Conservation (phyloP, 30 jellyfish, hydroid and myxozoan species). For the Hydractinia symbiolongicarpus region DNA sequence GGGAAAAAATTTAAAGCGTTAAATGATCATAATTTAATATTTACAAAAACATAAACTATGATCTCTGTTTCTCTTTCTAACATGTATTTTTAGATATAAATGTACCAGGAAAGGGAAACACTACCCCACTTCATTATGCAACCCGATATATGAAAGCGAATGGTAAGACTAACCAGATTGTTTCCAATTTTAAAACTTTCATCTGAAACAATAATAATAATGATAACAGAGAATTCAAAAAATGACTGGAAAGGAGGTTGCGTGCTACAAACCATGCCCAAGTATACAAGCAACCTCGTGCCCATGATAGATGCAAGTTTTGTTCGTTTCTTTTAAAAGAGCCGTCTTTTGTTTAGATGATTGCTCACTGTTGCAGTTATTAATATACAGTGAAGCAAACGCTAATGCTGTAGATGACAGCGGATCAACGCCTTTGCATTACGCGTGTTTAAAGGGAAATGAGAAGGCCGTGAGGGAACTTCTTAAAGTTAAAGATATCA, state of each 20-base stretch:
- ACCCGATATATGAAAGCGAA: conserved; percentile 34
- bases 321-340: no score
- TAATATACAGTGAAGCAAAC: conserved; percentile 47
- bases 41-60: neutral
- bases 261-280: no score
- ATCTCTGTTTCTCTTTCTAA: neutral
- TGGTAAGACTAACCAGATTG: neutral
- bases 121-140: conserved; percentile 72
- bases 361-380: conserved; percentile 47
- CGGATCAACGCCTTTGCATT: conserved; percentile 69
- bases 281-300: no score
- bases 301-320: no score
- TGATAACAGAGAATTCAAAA: no score
- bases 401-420: conserved; percentile 55
- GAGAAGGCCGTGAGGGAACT: conserved; percentile 60
- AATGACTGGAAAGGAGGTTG: no score
- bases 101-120: conserved; percentile 52
- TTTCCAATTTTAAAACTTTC: no score
- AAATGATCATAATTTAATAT: neutral
- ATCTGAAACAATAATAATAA: no score
- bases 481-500: conserved; percentile 24
- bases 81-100: conserved; percentile 49
- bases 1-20: neutral
- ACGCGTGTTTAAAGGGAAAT: conserved; percentile 71
- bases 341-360: conserved; percentile 30